Percentiles rank a stretch among this genome's conserved stretches.
phyloP scores from a whole-genome alignment of 1,140 invertebrate genomes.

The Hycleus cichorii region DNA sequence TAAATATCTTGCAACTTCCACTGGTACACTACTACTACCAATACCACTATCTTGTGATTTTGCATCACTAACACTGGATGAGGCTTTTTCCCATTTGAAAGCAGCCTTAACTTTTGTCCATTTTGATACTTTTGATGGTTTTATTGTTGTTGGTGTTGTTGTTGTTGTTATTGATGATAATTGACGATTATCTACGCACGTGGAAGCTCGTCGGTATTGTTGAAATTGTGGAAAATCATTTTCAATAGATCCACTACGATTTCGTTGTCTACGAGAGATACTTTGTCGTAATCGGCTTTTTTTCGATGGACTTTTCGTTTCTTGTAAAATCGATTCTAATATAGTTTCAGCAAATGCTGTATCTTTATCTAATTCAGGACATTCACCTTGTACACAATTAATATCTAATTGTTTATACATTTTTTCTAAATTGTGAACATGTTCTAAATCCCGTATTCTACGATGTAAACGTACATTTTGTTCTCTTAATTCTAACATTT shows the following conservation, averaged over 20 bases:
- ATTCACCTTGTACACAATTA: constrained; percentile 40
- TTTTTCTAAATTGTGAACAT: constrained; percentile 58
- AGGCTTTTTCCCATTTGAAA: constrained; percentile 62
- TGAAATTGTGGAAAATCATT: constrained; percentile 4
- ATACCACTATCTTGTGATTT: constrained; percentile 42
- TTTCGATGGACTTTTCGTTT: constrained; percentile 32
- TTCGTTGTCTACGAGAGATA: constrained; percentile 18
- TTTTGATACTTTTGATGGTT: constrained; percentile 57
- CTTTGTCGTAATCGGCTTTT: constrained; percentile 23
- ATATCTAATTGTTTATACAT: constrained; percentile 45
- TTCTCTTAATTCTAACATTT: constrained; percentile 61
- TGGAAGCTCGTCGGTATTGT: constrained; percentile 7
- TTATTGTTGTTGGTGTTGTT: constrained; percentile 36
- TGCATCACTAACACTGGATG: constrained; percentile 34
- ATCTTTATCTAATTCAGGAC: constrained; percentile 48
- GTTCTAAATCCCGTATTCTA: constrained; percentile 63
- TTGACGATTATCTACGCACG: constrained; percentile 20
- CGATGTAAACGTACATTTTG: constrained; percentile 61
- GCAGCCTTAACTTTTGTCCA: constrained; percentile 79
- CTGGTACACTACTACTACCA: constrained; percentile 33
- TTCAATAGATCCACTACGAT: constrained; percentile 21
- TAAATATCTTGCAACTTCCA: constrained; percentile 42
- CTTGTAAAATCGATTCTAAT: constrained; percentile 47
- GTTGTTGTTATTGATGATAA: not conserved
- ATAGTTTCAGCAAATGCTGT: constrained; percentile 50